These are phyloP conservation scores for Labeo catla DNA, from an alignment of 2,113 vertebrate genomes.

Conservation along the genomic window DNA sequence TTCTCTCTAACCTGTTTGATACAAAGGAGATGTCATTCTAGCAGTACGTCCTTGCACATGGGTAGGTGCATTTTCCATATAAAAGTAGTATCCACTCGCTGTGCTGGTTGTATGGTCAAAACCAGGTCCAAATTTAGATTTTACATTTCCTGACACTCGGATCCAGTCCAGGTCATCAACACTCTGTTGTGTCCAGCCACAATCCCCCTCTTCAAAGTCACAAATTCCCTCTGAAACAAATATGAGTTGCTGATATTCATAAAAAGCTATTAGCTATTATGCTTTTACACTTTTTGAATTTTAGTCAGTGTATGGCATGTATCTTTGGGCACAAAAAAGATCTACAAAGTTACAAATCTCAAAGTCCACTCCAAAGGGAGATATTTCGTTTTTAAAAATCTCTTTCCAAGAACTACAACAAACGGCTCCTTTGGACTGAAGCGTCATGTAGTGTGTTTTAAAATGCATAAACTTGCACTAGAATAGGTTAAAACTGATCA, in stretches of 20 bases:
- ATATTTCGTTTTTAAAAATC: too few species aligned
- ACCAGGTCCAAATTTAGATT: conserved; percentile 62
- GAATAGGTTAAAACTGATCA: too few species aligned
- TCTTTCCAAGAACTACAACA: too few species aligned
- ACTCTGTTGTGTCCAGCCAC: conserved; percentile 70
- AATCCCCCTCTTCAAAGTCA: conserved; percentile 75
- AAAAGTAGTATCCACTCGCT: conserved; percentile 67
- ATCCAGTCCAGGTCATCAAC: conserved; percentile 69
- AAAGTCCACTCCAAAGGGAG: too few species aligned
- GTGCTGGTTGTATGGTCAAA: conserved; percentile 76
- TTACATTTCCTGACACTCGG: conserved; percentile 60
- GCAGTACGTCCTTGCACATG: conserved; percentile 62
- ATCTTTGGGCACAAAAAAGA: too few species aligned
- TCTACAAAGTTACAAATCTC: too few species aligned
- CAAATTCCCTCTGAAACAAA: conserved; percentile 64
- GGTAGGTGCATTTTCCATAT: conserved; percentile 61
- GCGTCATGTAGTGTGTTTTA: too few species aligned
- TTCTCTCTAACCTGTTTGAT: conserved; percentile 67
- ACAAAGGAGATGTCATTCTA: conserved; percentile 68
- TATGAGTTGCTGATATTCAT: neutral
- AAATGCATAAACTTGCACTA: too few species aligned
- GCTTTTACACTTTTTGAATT: too few species aligned
- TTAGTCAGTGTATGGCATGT: too few species aligned
- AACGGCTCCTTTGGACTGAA: too few species aligned
- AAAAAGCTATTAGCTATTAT: neutral